These are phyloP conservation scores for Chymomyza procnemis DNA, from an alignment of 2,888 invertebrate genomes.

Conservation along the genomic window DNA sequence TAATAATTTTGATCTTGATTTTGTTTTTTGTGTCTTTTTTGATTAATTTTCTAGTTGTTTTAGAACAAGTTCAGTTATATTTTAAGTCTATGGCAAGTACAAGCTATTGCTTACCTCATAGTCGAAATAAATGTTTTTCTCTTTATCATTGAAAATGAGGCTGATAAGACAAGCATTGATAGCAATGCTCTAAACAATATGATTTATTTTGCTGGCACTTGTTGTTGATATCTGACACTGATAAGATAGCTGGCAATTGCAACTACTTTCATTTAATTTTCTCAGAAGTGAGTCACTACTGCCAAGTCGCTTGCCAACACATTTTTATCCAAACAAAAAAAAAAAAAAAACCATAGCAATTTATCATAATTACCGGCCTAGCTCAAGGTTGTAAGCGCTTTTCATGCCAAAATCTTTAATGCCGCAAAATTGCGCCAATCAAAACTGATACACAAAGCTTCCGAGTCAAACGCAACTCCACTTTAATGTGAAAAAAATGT, in stretches of 20 bases:
- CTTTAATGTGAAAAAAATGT: constrained; percentile 23
- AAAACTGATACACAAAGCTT: constrained; percentile 18
- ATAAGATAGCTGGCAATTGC: neutral
- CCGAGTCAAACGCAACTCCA: constrained; percentile 18
- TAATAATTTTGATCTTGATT: constrained; percentile 52
- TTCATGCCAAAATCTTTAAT: constrained; percentile 15
- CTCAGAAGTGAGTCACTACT: neutral
- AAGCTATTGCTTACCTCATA: neutral
- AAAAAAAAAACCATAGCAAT: constrained; percentile 28
- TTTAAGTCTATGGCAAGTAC: neutral
- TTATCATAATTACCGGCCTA: constrained; percentile 51
- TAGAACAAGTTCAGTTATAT: constrained; percentile 21
- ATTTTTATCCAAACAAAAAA: neutral
- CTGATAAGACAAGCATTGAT: neutral
- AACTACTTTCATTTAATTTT: neutral
- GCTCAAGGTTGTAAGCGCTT: constrained; percentile 19
- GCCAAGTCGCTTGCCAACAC: neutral
- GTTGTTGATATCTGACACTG: neutral
- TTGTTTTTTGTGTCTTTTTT: neutral
- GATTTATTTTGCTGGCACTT: neutral
- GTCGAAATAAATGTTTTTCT: neutral
- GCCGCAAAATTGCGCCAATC: constrained; percentile 34
- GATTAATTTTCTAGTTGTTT: constrained; percentile 44
- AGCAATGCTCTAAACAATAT: neutral
- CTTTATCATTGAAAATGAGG: neutral